Base-by-base conservation (phyloP, 35 echinoderm and acorn worm species). In the Amphiura filiformis region DNA sequence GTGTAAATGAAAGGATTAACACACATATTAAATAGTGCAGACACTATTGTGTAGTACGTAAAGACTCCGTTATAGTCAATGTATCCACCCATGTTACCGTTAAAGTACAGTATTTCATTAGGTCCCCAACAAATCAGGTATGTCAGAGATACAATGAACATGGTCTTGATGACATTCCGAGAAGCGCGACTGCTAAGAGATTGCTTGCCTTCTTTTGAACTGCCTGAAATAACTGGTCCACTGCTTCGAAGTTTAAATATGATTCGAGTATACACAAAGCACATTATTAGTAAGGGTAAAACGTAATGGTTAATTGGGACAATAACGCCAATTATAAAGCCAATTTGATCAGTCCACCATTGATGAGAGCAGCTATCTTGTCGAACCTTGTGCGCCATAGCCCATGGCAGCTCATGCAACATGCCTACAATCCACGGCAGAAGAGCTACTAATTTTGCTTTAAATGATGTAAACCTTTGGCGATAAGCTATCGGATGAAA, bases 401-500 rank as follows among this genome's bases (percentile, higher is more conserved):
- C 78, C 93, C 93, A 94, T 0, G 88, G 88, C 31, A 91, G 36
- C 42, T 94, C 93, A 56, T 91, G 89, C 15, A 94, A 79, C 23
- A 79, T 77, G 20, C 93, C 93, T 0, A 91, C 65, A 23, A 94
- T 65, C 93, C 93, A 94, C 0, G 93, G 89, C 4, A 88, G n/a
- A 23, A 91, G 34, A 77, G 80, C 88, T 26, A 94, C 39, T 7
- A 87, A 23, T 35, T 85, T 80, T 11, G 82, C 93, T 32, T 76
- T 40, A 0, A 57, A 79, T 14, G 86, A 87, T 26, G 84, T 91
- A 37, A 94, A 91, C 35, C 86, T 86, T 31, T 84, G 87, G 18
- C 93, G 84, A 75, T 97, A 91, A n/a, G 76, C 83, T 20, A 94
- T 39, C 1, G 95, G 95, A 83, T 97, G 89, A 38, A 97, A 87